A percentile compares a stretch with the other conserved stretches of the same genome.
Evolutionary conservation across 2,888 invertebrate species (phyloP).

Genomic region (Scaptomyza reducta): DNA sequence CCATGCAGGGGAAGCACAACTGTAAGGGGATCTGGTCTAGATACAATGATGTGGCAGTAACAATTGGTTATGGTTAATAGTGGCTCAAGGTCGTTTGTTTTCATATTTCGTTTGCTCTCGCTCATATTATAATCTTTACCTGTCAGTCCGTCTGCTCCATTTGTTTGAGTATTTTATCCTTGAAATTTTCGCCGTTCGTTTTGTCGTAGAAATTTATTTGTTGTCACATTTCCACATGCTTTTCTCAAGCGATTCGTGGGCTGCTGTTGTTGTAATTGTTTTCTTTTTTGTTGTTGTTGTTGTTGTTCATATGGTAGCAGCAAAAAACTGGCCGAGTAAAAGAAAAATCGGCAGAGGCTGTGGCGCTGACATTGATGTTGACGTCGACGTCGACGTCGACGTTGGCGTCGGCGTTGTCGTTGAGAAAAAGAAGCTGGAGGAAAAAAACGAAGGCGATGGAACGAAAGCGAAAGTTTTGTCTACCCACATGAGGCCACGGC

Average conservation of each 20-base stretch:
- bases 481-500: constrained; percentile 52
- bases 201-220: constrained; percentile 49
- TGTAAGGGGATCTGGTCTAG: not conserved
- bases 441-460: constrained; percentile 62
- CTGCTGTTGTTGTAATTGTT: constrained; percentile 30
- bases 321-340: constrained; percentile 51
- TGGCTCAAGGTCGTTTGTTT: constrained; percentile 24
- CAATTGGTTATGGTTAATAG: no score
- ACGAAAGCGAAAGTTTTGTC: constrained; percentile 74
- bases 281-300: constrained; percentile 28
- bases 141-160: constrained; percentile 9
- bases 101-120: not conserved
- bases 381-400: constrained; percentile 12
- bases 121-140: constrained; percentile 8
- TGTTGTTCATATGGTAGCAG: constrained; percentile 21
- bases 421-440: constrained; percentile 32
- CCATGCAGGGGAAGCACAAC: not conserved
- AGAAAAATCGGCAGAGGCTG: constrained; percentile 51
- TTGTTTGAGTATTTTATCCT: constrained; percentile 36
- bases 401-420: constrained; percentile 12
- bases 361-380: constrained; percentile 25
- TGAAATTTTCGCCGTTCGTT: constrained; percentile 30
- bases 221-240: constrained; percentile 60
- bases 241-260: constrained; percentile 54
- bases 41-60: no score